A percentile compares a stretch with the other conserved stretches of the same genome.
phyloP scores from a whole-genome alignment of 2,888 invertebrate genomes.

The Hemicrepidius hirtus region DNA sequence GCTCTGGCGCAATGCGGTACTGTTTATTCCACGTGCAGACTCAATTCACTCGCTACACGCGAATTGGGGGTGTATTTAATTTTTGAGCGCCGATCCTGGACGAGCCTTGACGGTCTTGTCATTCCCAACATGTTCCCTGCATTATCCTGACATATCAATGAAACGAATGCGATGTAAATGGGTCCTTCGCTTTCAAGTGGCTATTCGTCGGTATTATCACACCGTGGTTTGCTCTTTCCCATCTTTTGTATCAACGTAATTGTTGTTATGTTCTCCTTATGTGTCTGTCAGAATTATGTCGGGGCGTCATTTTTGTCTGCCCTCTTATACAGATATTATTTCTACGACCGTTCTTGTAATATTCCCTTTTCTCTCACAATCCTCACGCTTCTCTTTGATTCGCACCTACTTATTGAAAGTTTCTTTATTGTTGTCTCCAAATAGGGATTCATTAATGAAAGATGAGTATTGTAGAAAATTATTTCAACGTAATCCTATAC shows the following conservation, averaged over 20 bases:
- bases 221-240: conserved; percentile 12
- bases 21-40: conserved; percentile 53
- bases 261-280: conserved; percentile 27
- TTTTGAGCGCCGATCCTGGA: conserved; percentile 43
- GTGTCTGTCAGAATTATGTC: conserved; percentile 11
- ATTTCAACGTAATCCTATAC: too few species aligned
- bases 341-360: conserved; percentile 1
- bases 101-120: conserved; percentile 43
- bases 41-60: conserved; percentile 47
- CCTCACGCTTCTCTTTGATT: conserved; percentile 5
- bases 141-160: conserved; percentile 52
- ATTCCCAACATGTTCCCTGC: conserved; percentile 16
- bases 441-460: too few species aligned
- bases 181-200: conserved; percentile 34
- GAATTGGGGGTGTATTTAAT: conserved; percentile 47
- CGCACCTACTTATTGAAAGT: conserved; percentile 15
- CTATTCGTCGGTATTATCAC: conserved; percentile 31
- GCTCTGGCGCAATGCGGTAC: conserved; percentile 59
- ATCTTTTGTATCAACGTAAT: conserved; percentile 33
- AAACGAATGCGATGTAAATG: conserved; percentile 39
- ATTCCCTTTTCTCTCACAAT: not conserved
- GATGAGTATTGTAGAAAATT: too few species aligned
- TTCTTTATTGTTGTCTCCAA: too few species aligned
- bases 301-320: conserved; percentile 1
- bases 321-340: conserved; percentile 8